phyloP scores from a whole-genome alignment of 2,113 vertebrate genomes.

The Uropsilus gracilis region DNA sequence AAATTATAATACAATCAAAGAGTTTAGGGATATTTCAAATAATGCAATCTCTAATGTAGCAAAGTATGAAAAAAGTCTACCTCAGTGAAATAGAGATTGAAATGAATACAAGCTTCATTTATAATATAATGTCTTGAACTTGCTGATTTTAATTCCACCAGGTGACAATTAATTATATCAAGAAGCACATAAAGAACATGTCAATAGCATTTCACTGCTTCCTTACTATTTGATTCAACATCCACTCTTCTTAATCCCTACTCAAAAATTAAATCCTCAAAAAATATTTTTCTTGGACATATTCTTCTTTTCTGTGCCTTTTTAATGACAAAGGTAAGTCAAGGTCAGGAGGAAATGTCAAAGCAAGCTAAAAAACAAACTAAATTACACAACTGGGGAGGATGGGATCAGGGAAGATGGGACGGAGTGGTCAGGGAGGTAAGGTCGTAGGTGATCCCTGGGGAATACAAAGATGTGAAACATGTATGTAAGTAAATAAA shows the following conservation, averaged over 20 bases:
- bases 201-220: background rate
- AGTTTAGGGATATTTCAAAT: background rate
- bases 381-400: no score
- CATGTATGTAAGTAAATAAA: no score
- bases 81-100: background rate
- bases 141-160: background rate
- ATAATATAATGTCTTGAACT: background rate
- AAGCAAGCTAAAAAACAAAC: no score
- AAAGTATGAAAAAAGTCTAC: background rate
- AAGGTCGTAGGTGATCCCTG: no score
- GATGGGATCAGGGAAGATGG: no score
- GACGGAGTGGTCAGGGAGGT: no score
- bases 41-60: background rate
- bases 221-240: background rate
- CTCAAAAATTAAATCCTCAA: background rate
- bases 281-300: background rate
- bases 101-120: background rate
- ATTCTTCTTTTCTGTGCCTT: background rate
- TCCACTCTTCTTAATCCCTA: background rate
- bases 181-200: background rate
- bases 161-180: background rate
- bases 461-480: no score
- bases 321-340: background rate
- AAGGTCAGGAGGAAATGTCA: no score
- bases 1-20: background rate